Conservation (phyloP, 2,113 vertebrate species). For the Atrichornis clamosus region DNA sequence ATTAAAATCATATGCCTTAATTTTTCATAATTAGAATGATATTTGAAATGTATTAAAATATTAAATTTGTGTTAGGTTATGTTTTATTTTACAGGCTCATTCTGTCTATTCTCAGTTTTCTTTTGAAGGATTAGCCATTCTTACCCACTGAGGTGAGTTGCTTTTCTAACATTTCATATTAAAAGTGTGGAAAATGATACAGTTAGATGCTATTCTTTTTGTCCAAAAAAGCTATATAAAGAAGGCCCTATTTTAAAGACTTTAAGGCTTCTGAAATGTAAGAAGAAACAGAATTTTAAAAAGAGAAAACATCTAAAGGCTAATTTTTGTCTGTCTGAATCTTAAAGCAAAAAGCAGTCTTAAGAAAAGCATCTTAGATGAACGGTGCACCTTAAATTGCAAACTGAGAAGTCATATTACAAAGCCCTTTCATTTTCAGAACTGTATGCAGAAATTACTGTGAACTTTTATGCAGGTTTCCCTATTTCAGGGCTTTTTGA, state of each 20-base stretch:
- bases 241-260: constrained; percentile 3
- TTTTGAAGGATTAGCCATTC: constrained; percentile 23
- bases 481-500: constrained; percentile 55
- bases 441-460: constrained; percentile 43
- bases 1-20: background rate
- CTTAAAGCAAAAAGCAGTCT: constrained; percentile 48
- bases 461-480: constrained; percentile 49
- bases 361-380: constrained; percentile 58
- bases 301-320: constrained; percentile 53
- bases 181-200: background rate
- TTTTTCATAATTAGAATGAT: background rate
- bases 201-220: constrained; percentile 26
- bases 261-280: constrained; percentile 15
- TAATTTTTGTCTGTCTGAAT: constrained; percentile 48
- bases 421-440: constrained; percentile 49
- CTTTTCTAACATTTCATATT: constrained; percentile 11
- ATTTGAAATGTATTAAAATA: background rate
- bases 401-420: constrained; percentile 46
- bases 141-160: background rate
- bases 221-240: background rate
- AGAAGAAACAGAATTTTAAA: constrained; percentile 52
- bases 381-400: constrained; percentile 54
- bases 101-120: background rate
- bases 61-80: background rate
- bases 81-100: background rate